Evolutionary conservation across 1,140 invertebrate genomes (phyloP), one percentile per base, ranked within the genome.

Genomic region (Caenorhabditis latens): DNA sequence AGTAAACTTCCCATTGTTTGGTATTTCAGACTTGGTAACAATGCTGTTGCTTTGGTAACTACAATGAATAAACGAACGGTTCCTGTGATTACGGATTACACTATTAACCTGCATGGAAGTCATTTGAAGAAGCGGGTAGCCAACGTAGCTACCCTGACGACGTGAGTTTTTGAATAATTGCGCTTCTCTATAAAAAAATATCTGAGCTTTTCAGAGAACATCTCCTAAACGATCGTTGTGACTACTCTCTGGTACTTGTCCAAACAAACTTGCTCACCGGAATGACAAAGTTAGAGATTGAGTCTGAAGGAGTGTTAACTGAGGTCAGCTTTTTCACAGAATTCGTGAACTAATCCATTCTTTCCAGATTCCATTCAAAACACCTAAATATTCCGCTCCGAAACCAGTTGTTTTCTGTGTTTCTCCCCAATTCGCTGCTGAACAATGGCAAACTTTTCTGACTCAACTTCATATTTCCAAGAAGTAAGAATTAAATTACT

Each of bases 371-470:
- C 61, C 61, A 0, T 40, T 40, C 24, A 65, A 65, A 65, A 32
- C 9, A 8, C 24, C 32, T 14, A 40, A 32, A 40, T 65, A 65
- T 40, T 61, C 57, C 2, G 61, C 21, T 14, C 32, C 21, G 0
- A 86, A 55, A 43, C 58, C 61, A n/a, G 85, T 86, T 5, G 85
- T 79, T n/a, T 55, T 53, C 32, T 86, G 85, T 46, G 63, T 86
- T 75, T 75, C 85, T 19, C 85, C 85, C 13, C 42, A 46, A n/a
- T 86, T 79, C 46, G 85, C 46, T 14, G 48, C 21, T 55, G 85
- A 86, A 32, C 85, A 86, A 57, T 86, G 85, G 85, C 85, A 86
- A 48, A 67, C 19, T 55, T 46, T 82, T 40, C 8, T 86, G 32
- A n/a, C 65, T 6, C 32, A 32, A 11, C 2, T 63, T 13, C 85